phyloP scores from a whole-genome alignment of 1,140 invertebrate species.

The Zaprionus inermis region DNA sequence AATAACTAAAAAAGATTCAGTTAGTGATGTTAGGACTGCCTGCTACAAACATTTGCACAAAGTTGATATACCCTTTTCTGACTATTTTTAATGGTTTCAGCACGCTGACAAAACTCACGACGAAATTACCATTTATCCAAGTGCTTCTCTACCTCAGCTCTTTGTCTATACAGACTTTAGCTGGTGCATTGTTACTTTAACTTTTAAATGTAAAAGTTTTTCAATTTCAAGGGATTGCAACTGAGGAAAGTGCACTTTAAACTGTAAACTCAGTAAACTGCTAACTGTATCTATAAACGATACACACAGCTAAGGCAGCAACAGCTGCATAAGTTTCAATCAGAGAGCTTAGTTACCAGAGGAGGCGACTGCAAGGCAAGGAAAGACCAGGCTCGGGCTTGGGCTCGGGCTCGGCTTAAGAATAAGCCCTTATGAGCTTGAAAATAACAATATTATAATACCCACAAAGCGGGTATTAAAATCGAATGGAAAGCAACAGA shows the following conservation, averaged over 20 bases:
- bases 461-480: conserved; percentile 4
- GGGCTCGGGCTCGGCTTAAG: not conserved
- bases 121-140: not conserved
- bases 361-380: no score
- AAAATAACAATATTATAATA: conserved; percentile 6
- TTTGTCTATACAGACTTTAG: not conserved
- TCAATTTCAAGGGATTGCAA: conserved; percentile 1
- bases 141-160: not conserved
- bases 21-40: no score
- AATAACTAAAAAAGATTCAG: no score
- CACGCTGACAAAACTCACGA: not conserved
- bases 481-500: not conserved
- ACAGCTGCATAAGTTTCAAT: conserved; percentile 1
- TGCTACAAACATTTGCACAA: no score
- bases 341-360: not conserved
- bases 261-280: not conserved
- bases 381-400: no score
- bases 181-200: not conserved
- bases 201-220: not conserved
- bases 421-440: not conserved
- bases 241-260: not conserved
- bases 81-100: no score
- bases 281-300: not conserved
- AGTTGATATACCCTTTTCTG: no score
- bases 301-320: not conserved